These are phyloP conservation scores for Drosophila murphyi DNA, from an alignment of 1,140 invertebrate genomes.

Conservation along the genomic window DNA sequence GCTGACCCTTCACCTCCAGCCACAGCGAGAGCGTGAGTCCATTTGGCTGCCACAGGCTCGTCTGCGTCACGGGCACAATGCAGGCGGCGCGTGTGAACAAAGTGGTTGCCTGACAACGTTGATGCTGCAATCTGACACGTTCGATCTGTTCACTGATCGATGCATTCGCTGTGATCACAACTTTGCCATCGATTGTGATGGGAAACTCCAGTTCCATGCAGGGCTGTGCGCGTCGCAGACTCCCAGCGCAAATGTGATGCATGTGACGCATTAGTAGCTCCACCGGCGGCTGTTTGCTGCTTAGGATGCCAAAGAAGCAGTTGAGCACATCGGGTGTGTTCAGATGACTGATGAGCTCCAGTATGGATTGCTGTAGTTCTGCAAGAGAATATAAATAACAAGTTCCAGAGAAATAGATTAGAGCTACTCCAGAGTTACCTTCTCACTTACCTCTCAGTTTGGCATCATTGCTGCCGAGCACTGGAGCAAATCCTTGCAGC, in stretches of 20 bases:
- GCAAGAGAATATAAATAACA: neutral
- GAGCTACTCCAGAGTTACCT: neutral
- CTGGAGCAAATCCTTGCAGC: constrained; percentile 70
- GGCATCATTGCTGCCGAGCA: constrained; percentile 68
- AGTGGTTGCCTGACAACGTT: constrained; percentile 62
- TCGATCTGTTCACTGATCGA: constrained; percentile 69
- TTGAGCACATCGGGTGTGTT: constrained; percentile 77
- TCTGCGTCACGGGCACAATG: constrained; percentile 74
- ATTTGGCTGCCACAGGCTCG: constrained; percentile 69
- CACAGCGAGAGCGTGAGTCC: constrained; percentile 76
- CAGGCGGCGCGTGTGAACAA: constrained; percentile 76
- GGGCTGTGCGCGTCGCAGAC: constrained; percentile 61
- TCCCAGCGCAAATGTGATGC: constrained; percentile 64
- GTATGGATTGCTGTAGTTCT: constrained; percentile 79
- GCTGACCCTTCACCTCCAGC: constrained; percentile 72
- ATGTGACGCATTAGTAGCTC: constrained; percentile 76
- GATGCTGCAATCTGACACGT: constrained; percentile 68
- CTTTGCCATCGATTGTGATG: constrained; percentile 71
- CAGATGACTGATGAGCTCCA: constrained; percentile 74
- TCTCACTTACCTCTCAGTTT: constrained; percentile 58
- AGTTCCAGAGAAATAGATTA: neutral
- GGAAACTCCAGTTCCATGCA: constrained; percentile 78
- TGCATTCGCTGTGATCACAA: constrained; percentile 68
- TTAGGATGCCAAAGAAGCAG: constrained; percentile 68
- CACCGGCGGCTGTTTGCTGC: constrained; percentile 74